These are phyloP conservation scores for Mythimna pallens DNA, from an alignment of 2,888 invertebrate species.

Conservation along the genomic window DNA sequence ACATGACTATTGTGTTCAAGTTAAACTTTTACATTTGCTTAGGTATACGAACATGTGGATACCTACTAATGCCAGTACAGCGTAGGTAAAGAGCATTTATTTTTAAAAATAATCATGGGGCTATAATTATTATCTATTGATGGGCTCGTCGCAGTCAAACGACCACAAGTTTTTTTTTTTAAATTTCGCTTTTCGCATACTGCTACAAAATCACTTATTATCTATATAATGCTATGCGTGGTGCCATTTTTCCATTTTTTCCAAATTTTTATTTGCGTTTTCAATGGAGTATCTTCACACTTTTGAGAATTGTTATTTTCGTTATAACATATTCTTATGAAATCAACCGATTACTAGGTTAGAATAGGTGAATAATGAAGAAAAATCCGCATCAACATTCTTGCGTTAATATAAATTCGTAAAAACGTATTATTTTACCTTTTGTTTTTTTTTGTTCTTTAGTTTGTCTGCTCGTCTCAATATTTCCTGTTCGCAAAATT, in stretches of 20 bases:
- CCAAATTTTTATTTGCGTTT: neutral
- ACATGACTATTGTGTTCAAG: conserved; percentile 42
- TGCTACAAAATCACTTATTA: neutral
- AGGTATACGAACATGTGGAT: conserved; percentile 12
- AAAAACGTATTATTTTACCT: conserved; percentile 59
- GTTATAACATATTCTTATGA: neutral
- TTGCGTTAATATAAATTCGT: conserved; percentile 44
- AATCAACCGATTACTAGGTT: neutral
- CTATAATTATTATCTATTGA: neutral
- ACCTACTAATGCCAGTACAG: neutral
- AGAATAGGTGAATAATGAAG: neutral
- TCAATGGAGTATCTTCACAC: neutral
- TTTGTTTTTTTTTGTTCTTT: conserved; percentile 69
- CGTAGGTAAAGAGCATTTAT: neutral
- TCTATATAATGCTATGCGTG: neutral
- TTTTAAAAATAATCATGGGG: neutral
- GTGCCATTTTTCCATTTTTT: too few relatives aligned
- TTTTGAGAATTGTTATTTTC: neutral
- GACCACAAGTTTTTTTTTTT: too few relatives aligned
- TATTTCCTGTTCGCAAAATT: conserved; percentile 88
- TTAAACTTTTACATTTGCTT: conserved; percentile 14
- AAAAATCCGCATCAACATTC: conserved; percentile 42
- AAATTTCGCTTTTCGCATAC: neutral
- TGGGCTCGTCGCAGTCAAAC: too few relatives aligned
- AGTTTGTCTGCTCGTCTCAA: conserved; percentile 75